Evolutionary conservation across 2,797 vertebrate genomes (phyloP), one percentile per base, ranked within the genome.

Genomic region (Hypotaenidia philippensis): DNA sequence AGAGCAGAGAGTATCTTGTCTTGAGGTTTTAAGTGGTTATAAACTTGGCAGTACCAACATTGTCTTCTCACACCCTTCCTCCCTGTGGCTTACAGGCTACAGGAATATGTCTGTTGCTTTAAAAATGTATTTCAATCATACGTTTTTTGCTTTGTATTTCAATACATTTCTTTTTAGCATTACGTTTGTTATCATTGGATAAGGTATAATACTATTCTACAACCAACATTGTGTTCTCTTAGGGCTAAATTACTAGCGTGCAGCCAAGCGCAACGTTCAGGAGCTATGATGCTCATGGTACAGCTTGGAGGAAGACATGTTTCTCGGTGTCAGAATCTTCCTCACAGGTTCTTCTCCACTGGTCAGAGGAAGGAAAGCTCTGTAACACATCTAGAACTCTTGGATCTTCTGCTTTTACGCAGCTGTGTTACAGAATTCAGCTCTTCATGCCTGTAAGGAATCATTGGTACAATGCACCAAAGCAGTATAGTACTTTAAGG

Each of bases 131-230:
- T 93, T 96, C 78, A 93, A 17, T 95, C 82, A 91, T 93, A 90
- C 57, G 59, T 95, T 97, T 94, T 76, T 76, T 87, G 87, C 92
- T 76, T 95, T 93, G 55, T 95, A 89, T 90, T 91, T 90, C 94
- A 90, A 80, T 78, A 94, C 83, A 63, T 47, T 59, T 75, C 63
- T 95, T 96, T 95, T 89, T 90, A 95, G 50, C 83, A 57, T 96
- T 97, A 65, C 50, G 49, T 96, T 95, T 91, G 61, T 41, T 87
- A 93, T 94, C 96, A 96, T 95, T 94, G 94, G 96, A 89, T 96
- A 68, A 91, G 82, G 89, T 91, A 74, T 92, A 93, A 70, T 86
- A 72, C 76, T 93, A 77, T 96, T 95, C 81, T 22, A 81, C 93
- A 96, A 57, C 90, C 71, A 83, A 40, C 27, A 32, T 85, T 70